These are phyloP conservation scores for Grantiella picta DNA, from an alignment of 2,113 vertebrate species.

Conservation along the genomic window DNA sequence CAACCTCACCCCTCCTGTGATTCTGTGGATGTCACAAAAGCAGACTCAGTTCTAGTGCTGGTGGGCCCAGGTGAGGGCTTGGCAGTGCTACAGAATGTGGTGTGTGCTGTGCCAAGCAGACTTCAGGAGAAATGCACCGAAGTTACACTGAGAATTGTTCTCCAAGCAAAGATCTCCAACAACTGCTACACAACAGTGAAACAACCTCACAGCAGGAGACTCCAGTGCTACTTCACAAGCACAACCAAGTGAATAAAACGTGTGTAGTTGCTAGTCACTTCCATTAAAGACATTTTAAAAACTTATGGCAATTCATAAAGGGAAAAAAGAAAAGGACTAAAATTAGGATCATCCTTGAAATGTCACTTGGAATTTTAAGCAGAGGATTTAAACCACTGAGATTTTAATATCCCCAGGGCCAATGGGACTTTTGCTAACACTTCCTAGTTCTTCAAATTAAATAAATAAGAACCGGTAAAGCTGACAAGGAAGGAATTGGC, in stretches of 20 bases:
- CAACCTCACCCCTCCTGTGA: not conserved
- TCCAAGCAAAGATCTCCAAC: no score
- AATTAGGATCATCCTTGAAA: not conserved
- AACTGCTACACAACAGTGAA: not conserved
- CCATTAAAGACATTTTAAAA: not conserved
- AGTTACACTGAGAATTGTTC: rapidly evolving
- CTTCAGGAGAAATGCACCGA: not conserved
- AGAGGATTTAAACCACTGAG: not conserved
- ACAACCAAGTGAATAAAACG: not conserved
- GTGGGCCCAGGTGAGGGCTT: not conserved
- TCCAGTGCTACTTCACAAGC: not conserved
- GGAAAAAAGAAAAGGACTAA: not conserved
- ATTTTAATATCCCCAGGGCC: no score
- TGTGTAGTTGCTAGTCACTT: not conserved
- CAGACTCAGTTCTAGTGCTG: not conserved
- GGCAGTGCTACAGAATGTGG: not conserved
- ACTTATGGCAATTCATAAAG: rapidly evolving
- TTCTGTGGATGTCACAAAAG: not conserved
- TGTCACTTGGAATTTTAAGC: not conserved
- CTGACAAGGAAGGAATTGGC: not conserved
- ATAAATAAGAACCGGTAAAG: not conserved
- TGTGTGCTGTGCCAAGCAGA: rapidly evolving
- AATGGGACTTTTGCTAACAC: not conserved
- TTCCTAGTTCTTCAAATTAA: not conserved
- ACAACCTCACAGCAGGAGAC: rapidly evolving